Evolutionary conservation across 23 tunicate species (phyloP), one percentile per base, ranked within the genome.

Genomic region (Botrylloides violaceus): DNA sequence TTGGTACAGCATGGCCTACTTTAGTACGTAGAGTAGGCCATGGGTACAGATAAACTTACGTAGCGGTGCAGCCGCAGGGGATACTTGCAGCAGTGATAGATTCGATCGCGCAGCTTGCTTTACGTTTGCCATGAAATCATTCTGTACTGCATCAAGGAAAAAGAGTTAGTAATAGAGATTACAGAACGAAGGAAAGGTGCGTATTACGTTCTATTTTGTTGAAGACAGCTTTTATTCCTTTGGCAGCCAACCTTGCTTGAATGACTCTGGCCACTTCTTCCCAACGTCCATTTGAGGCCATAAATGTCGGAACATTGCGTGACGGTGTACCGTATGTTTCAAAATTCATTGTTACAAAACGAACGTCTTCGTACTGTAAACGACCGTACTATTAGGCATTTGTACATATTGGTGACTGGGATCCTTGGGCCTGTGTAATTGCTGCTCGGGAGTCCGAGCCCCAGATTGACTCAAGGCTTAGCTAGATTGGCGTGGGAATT

Each of bases 321-420:
- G 58, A 1, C 34, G 80, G 80, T 9, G 34, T 76, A 2, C 70
- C 80, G n/a, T 61, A 31, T 2, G 68, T 61, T 20, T 37, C 80
- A 30, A 61, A 36, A 19, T 62, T 36, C 34, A 63, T 48, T 6
- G 25, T 61, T 26, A 76, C 71, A 34, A 35, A 76, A 21, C 59
- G 32, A 36, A 76, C 53, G 71, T 28, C 71, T 0, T 50, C 35
- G 49, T 61, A 61, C 80, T 76, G 34, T 0, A 61, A 29, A 27
- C 34, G 12, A 3, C 2, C 29, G 31, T 12, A 47, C 12, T n/a
- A n/a, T n/a, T n/a, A n/a, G n/a, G n/a, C n/a, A n/a, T n/a, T n/a
- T n/a, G n/a, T n/a, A n/a, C n/a, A n/a, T n/a, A n/a, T n/a, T n/a
- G n/a, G n/a, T n/a, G n/a, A n/a, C n/a, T n/a, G n/a, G n/a, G n/a